Conservation (phyloP, 1,140 invertebrate species). For the Aphelinus atriplicis region DNA sequence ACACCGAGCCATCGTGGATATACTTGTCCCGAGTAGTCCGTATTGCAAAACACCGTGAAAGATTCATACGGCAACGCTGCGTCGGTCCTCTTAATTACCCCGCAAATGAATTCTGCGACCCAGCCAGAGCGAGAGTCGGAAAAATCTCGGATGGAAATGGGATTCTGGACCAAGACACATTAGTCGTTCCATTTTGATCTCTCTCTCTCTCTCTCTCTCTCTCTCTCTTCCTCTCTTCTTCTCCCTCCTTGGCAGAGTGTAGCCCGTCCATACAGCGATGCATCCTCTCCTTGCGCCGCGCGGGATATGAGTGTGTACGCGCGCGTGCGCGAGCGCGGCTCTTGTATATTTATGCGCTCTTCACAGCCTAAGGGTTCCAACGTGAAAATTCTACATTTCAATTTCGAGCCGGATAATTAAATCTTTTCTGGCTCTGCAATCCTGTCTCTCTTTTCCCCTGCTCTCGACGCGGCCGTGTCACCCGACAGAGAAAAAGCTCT, state of each 20-base stretch:
- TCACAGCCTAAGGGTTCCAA: not conserved
- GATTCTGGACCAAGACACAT: constrained; percentile 28
- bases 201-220: not conserved
- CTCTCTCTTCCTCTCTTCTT: not conserved
- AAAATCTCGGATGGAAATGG: constrained; percentile 28
- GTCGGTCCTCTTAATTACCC: constrained; percentile 32
- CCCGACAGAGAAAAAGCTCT: too few relatives aligned
- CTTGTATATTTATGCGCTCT: not conserved
- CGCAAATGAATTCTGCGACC: constrained; percentile 35
- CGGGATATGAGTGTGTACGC: not conserved
- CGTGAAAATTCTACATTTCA: constrained; percentile 29
- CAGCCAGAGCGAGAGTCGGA: constrained; percentile 1
- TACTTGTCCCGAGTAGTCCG: too few relatives aligned
- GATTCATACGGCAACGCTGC: too few relatives aligned
- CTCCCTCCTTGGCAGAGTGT: too few relatives aligned
- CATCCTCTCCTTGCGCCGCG: too few relatives aligned
- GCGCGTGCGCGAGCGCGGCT: not conserved
- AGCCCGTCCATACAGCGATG: too few relatives aligned
- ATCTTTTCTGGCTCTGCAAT: not conserved
- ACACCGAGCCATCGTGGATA: too few relatives aligned
- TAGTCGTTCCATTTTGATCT: constrained; percentile 23
- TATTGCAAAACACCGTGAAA: too few relatives aligned
- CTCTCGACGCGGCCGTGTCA: too few relatives aligned
- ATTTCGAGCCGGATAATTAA: constrained; percentile 19
- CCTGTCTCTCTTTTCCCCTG: too few relatives aligned